Evolutionary conservation across 1,140 invertebrate genomes (phyloP).

Genomic region (honey bee (Apis mellifera)): Amel_HAv3.1 CM009944.2:9241001-9241500

Average conservation of each 20-base stretch:
- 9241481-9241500: slow-evolving; percentile 64
- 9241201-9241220: slow-evolving; percentile 4
- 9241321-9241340: not conserved
- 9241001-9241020: slow-evolving; percentile 56
- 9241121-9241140: slow-evolving; percentile 63
- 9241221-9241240: slow-evolving; percentile 50
- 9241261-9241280: slow-evolving; percentile 58
- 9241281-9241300: slow-evolving; percentile 61
- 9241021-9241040: slow-evolving; percentile 6
- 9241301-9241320: not conserved
- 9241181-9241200: slow-evolving; percentile 56
- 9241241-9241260: slow-evolving; percentile 68
- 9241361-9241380: slow-evolving; percentile 9
- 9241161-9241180: slow-evolving; percentile 65
- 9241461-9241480: slow-evolving; percentile 68
- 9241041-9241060: not conserved
- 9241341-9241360: not conserved
- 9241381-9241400: slow-evolving; percentile 64
- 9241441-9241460: slow-evolving; percentile 69
- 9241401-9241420: slow-evolving; percentile 62
- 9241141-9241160: slow-evolving; percentile 63
- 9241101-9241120: slow-evolving; percentile 57
- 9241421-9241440: slow-evolving; percentile 64
- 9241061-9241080: not conserved
- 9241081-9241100: not conserved